Evolutionary conservation across 1,140 invertebrate species (phyloP), one percentile per base, ranked within the genome.

Genomic region (Zaprionus tsacasi): DNA sequence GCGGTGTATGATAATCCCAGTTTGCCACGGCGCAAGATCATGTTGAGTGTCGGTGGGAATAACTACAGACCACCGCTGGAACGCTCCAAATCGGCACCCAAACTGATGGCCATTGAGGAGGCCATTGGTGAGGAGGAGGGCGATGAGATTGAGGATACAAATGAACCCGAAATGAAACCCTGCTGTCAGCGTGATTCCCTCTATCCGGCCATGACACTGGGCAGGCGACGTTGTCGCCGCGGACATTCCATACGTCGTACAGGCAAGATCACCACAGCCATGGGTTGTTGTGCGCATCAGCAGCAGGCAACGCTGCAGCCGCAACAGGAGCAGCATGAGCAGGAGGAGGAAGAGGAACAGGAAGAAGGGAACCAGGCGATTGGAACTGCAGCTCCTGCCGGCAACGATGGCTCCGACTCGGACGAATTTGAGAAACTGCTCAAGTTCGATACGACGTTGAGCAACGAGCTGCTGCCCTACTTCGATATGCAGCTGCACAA

Each of bases 11-110:
- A 98, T 72, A 97, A 97, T 93, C 96, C 96, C 3, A 96, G 95
- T 91, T 95, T 96, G 94, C 97, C 95, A 43, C 94, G 95, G 55
- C 94, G 96, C 63, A 97, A 97, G 91, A 96, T 97, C 35, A 93
- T 97, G 12, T 92, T 97, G 1, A 96, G 96, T 73, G 96, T 96
- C 0, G 96, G 96, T 1, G 95, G 95, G 0, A 95, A 95, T 70
- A 97, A 97, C 82, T 97, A 97, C 88, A 93, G 97, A 70, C 98
- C 98, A 4, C 98, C 98, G 0, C 91, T 99, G 55, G 98, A 99
- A 91, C 95, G 98, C 70, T 99, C 98, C 0, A 99, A 98, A 92
- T 98, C 97, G 40, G 98, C 98, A 6, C 98, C 99, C 0, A 98
- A 99, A 91, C 93, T 99, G 3, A 97, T 96, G 63, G 96, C 97